Base-by-base conservation (phyloP, 2,797 vertebrate genomes). In the Neosalanx taihuensis region DNA sequence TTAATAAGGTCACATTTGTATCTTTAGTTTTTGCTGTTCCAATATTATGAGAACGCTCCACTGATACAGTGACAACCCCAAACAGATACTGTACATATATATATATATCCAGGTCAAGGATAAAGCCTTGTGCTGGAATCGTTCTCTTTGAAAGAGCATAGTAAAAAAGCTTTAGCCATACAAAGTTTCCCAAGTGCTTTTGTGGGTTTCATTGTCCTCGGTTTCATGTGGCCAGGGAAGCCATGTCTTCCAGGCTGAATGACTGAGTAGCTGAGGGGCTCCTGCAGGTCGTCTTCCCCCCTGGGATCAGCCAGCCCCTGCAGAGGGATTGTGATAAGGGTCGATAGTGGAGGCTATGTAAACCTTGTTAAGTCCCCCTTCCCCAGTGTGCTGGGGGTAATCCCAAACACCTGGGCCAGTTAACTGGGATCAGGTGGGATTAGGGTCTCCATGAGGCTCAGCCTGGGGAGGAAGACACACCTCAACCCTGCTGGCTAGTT, bases 381-480 rank as follows among this genome's bases (percentile, higher is more conserved):
- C 80, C 83, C 80, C 79, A 80, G 82, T 84, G 80, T 80, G 81
- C 72, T 23, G 77, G 78, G 76, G 86, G 85, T 92, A 92, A 92
- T 91, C 89, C 90, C 76, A 80, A 90, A 91, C 90, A 91, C 90
- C 90, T 92, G 90, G 89, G 80, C 78, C 84, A 79, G 89, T 90
- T 90, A 85, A 86, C 86, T 82, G 85, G 82, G 83, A 87, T 91
- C 81, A 79, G 75, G 79, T 81, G 66, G 83, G 85, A 88, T 89
- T 90, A 86, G 83, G 77, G 76, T 74, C 76, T 86, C 84, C 75
- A 15, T 78, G 74, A 82, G 73, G 74, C 75, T 73, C 77, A 83
- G 86, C 80, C 70, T 37, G 33, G 31, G 70, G 56, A 53, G 67
- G 20, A 33, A 56, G 23, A 35, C 20, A n/a, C 1, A 31, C 3